phyloP scores from a whole-genome alignment of 2,888 invertebrate species.

The Nesidiocoris tenuis region DNA sequence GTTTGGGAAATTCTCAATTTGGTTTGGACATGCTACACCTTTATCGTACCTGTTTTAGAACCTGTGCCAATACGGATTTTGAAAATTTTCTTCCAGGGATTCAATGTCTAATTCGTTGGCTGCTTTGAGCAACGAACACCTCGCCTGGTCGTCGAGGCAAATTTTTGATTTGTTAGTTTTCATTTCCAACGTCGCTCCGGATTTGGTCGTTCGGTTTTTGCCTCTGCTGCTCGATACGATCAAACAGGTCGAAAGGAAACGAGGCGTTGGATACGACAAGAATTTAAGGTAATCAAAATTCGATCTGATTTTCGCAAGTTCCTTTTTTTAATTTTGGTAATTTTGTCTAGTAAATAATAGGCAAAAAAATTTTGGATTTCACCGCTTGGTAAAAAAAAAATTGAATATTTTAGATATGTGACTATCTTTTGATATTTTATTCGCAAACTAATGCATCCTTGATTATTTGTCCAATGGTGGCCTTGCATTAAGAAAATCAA shows the following conservation, averaged over 20 bases:
- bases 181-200: constrained; percentile 54
- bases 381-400: no score
- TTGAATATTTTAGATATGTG: no score
- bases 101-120: constrained; percentile 53
- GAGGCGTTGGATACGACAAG: constrained; percentile 57
- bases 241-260: constrained; percentile 55
- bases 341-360: no score
- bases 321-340: not conserved
- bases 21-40: no score
- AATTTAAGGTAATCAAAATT: constrained; percentile 54
- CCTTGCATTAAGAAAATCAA: no score
- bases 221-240: constrained; percentile 54
- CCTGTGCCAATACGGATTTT: not conserved
- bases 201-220: constrained; percentile 53
- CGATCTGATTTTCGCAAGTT: not conserved
- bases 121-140: constrained; percentile 55
- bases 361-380: no score
- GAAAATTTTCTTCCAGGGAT: constrained; percentile 49
- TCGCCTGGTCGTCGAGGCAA: constrained; percentile 56
- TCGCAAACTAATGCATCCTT: no score
- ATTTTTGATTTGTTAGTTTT: constrained; percentile 55
- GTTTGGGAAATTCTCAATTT: no score
- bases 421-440: no score
- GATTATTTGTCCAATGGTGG: no score
- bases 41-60: not conserved